Conservation (phyloP, 1,140 invertebrate species). For the Drosophila subobscura region DNA sequence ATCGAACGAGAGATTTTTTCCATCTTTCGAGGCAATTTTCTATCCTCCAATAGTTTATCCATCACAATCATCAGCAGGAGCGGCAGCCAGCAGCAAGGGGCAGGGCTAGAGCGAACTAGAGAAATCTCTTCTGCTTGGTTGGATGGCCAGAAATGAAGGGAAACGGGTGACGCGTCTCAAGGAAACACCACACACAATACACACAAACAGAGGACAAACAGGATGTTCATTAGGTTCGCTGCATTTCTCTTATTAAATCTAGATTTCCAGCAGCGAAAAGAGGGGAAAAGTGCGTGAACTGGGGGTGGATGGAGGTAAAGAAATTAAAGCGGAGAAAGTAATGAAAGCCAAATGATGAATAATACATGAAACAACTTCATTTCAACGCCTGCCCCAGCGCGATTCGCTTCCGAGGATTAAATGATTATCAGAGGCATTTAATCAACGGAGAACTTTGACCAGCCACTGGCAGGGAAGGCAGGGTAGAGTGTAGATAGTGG, state of each 20-base stretch:
- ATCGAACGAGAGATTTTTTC: constrained; percentile 45
- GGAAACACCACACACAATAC: constrained; percentile 8
- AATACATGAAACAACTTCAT: constrained; percentile 71
- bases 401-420: constrained; percentile 59
- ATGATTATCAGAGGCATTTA: constrained; percentile 69
- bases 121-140: constrained; percentile 77
- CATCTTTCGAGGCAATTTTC: constrained; percentile 44
- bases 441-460: constrained; percentile 42
- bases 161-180: constrained; percentile 4
- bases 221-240: constrained; percentile 80
- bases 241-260: constrained; percentile 76
- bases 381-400: constrained; percentile 24
- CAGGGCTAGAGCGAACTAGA: constrained; percentile 4
- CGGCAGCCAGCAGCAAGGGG: background rate
- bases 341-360: constrained; percentile 62
- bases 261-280: constrained; percentile 36
- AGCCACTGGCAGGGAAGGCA: constrained; percentile 3
- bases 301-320: constrained; percentile 1
- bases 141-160: constrained; percentile 39
- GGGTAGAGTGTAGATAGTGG: background rate
- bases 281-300: no score
- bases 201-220: constrained; percentile 38
- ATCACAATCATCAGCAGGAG: constrained; percentile 72
- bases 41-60: constrained; percentile 68
- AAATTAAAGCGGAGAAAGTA: constrained; percentile 49